phyloP scores from a whole-genome alignment of 2,888 invertebrate species.

The Loripinus fragilis region DNA sequence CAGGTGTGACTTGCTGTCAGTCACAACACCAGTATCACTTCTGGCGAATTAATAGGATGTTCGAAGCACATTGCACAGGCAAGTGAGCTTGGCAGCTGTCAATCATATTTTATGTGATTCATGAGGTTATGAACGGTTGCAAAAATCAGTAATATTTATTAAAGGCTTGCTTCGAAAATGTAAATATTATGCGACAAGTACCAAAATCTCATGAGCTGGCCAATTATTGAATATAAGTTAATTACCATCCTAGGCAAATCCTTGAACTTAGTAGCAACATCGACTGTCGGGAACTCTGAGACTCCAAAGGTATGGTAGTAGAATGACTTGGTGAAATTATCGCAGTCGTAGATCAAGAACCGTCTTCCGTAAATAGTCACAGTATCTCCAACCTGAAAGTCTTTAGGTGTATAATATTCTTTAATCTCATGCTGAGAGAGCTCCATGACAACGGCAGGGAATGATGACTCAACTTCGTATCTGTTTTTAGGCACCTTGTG shows the following conservation, averaged over 20 bases:
- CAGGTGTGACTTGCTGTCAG: too few species aligned
- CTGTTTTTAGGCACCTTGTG: slow-evolving; percentile 86
- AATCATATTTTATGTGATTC: too few species aligned
- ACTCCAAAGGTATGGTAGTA: slow-evolving; percentile 85
- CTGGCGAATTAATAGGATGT: too few species aligned
- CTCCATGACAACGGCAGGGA: slow-evolving; percentile 88
- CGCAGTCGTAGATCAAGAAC: slow-evolving; percentile 91
- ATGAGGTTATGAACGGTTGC: too few species aligned
- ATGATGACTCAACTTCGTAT: slow-evolving; percentile 78
- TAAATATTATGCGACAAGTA: too few species aligned
- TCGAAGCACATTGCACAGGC: too few species aligned
- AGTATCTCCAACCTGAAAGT: slow-evolving; percentile 89
- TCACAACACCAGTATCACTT: too few species aligned
- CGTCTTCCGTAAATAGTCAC: slow-evolving; percentile 83
- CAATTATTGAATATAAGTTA: too few species aligned
- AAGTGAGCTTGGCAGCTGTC: too few species aligned
- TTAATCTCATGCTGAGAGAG: slow-evolving; percentile 88
- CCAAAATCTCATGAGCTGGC: too few species aligned
- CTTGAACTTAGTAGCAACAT: slow-evolving; percentile 74
- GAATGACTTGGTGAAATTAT: slow-evolving; percentile 91
- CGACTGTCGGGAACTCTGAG: slow-evolving; percentile 83
- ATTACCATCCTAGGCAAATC: slow-evolving; percentile 80
- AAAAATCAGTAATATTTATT: too few species aligned
- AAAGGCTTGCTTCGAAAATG: too few species aligned
- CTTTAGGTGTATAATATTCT: slow-evolving; percentile 91